Evolutionary conservation across 2,113 vertebrate species (phyloP).

Genomic region (Pomatorhinus ruficollis): DNA sequence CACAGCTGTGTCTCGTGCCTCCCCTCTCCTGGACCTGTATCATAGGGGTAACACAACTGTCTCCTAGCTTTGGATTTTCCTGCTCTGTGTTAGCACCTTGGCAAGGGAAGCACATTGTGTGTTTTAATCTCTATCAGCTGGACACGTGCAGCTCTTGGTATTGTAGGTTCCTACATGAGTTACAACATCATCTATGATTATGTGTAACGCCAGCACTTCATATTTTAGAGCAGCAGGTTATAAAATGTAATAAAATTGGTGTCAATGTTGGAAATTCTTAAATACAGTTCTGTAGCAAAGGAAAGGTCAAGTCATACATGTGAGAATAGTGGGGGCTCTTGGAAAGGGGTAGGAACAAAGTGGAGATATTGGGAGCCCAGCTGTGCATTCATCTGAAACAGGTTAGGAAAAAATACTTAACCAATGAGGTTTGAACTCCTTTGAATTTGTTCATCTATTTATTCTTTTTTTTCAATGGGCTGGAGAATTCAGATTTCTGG

Average conservation of each 20-base stretch:
- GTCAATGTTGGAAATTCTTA: neutral
- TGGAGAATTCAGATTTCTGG: neutral
- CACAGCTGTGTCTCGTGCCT: neutral
- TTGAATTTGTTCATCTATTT: neutral
- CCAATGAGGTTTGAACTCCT: neutral
- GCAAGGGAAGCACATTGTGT: neutral
- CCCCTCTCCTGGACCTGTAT: neutral
- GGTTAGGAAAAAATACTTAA: neutral
- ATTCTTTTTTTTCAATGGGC: neutral
- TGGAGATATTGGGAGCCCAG: neutral
- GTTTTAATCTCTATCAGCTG: neutral
- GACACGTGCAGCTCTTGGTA: neutral
- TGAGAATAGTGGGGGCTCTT: neutral
- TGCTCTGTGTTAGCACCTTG: neutral
- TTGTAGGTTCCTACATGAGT: neutral
- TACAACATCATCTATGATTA: neutral
- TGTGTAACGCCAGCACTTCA: neutral
- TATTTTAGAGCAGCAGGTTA: neutral
- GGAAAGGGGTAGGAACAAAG: neutral
- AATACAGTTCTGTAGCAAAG: neutral
- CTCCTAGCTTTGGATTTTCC: neutral
- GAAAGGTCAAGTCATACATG: neutral
- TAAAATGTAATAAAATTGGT: neutral
- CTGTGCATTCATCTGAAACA: slow-evolving; percentile 3
- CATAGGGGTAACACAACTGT: neutral